Base-by-base conservation (phyloP, 2,888 invertebrate genomes). In the Drosophila helvetica region DNA sequence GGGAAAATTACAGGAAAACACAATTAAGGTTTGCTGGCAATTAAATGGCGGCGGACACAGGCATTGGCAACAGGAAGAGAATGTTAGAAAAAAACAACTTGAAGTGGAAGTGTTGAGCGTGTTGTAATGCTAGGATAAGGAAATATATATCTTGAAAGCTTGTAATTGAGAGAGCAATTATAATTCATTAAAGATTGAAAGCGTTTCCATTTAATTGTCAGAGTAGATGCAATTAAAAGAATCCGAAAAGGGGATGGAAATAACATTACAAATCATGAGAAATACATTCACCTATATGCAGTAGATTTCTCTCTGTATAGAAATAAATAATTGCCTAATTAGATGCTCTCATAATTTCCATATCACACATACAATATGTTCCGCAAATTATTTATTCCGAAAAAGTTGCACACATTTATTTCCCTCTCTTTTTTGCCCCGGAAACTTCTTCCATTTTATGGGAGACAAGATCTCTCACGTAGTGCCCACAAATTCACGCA, bases 41-140 rank as follows among this genome's bases (percentile, higher is more conserved):
- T 66, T 66, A 66, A 66, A 68, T 68, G 68, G 68, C 55, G 54
- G 69, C 25, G 68, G 65, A 42, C 65, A 65, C 54, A 67, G 42
- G 66, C 55, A 48, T n/a, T 19, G 22, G 54, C 47, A 30, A 18
- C 17, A 17, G 22, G 54, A 48, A 33, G 27, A 68, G 17, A 42
- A 27, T 47, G 27, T 47, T 42, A 46, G 47, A 30, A 12, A 4
- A 12, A 4, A 22, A 22, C 4, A 22, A 22, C 0, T 22, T 5
- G 5, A 22, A 33, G 12, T 5, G 53, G 30, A 42, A 43, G 27
- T 18, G 30, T 15, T 7, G 19, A 52, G 42, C 42, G 30, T 19
- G 47, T 25, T 43, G 47, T 12, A 52, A 43, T 30, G 8, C n/a
- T 0, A 22, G 42, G 12, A 7, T 5, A 12, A 33, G 33, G 1